Evolutionary conservation across 1,140 invertebrate genomes (phyloP), one percentile per base, ranked within the genome.

Genomic region (Plodia interpunctella): DNA sequence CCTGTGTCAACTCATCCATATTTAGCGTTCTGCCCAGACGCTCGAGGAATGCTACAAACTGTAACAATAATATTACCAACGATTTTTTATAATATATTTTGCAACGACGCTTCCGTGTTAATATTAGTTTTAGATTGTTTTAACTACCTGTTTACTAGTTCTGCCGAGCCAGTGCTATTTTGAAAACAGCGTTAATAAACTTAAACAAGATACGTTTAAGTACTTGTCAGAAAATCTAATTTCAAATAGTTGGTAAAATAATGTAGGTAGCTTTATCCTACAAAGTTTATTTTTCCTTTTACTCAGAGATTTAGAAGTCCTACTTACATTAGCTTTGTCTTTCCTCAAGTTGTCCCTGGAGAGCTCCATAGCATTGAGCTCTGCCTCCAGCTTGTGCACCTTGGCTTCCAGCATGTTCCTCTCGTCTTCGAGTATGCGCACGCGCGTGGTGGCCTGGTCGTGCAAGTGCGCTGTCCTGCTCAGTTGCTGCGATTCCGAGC

Each of bases 1-100:
- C 95, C 69, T 94, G 91, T 0, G 94, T 93, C 65, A 95, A 92
- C 82, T 95, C 94, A 76, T 95, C 94, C 92, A 95, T 93, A 73
- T 94, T 94, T 76, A 95, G 90, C 11, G 93, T 93, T 64, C 93
- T 90, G 59, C 93, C 93, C 38, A 96, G 77, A 51, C 95, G 90
- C 71, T 95, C 94, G 73, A 95, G 79, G 80, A 95, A 95, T 68
- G 92, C 91, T 72, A 94, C 91, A 72, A 94, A 94, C 94, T 95
- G 80, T 44, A 87, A 87, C 66, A 15, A 44, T 28, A 60, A 63
- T 54, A 64, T 55, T 59, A 57, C 38, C 13, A 15, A 44, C 38
- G 0, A 15, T 44, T 44, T 44, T 57, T 25, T n/a, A n/a, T n/a
- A n/a, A n/a, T n/a, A n/a, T n/a, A n/a, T 25, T 25, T 32, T 17